Evolutionary conservation across 2,113 vertebrate species (phyloP).

Genomic region (Ciconia boyciana): DNA sequence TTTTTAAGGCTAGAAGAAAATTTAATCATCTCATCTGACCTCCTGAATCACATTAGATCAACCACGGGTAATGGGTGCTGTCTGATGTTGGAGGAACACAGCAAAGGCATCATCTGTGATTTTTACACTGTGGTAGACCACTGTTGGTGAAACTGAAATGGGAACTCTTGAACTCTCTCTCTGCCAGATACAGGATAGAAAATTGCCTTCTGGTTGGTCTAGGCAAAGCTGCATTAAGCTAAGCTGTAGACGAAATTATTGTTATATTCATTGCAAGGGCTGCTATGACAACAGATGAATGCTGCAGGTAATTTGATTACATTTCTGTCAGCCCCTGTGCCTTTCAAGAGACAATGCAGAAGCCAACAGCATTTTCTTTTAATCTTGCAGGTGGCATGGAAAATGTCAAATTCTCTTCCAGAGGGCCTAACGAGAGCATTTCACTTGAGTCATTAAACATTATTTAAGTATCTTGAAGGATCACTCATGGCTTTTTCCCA

Average conservation of each 20-base stretch:
- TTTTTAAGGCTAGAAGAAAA: background rate
- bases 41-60: background rate
- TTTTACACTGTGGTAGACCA: background rate
- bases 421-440: slow-evolving; percentile 4
- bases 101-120: background rate
- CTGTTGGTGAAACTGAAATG: background rate
- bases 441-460: background rate
- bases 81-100: background rate
- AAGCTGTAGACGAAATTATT: slow-evolving; percentile 14
- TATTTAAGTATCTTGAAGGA: background rate
- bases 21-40: background rate
- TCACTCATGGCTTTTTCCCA: background rate
- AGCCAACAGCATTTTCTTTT: slow-evolving; percentile 31
- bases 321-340: slow-evolving; percentile 24
- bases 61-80: background rate
- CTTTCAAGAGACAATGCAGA: slow-evolving; percentile 32
- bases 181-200: background rate
- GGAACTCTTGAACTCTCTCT: background rate
- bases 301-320: slow-evolving; percentile 59
- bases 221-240: background rate
- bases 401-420: slow-evolving; percentile 29
- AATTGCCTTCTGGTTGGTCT: background rate
- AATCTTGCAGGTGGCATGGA: slow-evolving; percentile 2
- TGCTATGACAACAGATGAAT: slow-evolving; percentile 64
- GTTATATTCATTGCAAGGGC: slow-evolving; percentile 20